These are phyloP conservation scores for Australoheros facetus DNA, from an alignment of 2,797 vertebrate species.

Conservation along the genomic window DNA sequence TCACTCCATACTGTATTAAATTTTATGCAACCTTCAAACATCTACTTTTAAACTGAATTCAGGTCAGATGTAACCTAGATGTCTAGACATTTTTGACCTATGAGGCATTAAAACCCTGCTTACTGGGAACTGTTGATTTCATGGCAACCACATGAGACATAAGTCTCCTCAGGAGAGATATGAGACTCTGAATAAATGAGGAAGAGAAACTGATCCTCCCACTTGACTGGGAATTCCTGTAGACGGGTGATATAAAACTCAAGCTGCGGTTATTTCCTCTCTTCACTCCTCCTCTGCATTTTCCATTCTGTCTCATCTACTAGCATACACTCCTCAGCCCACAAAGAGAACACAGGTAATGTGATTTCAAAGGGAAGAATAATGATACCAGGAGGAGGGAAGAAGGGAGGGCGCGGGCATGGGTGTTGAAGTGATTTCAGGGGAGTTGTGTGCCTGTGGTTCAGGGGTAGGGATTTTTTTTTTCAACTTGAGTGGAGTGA, in stretches of 20 bases:
- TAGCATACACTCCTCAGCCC: slow-evolving; percentile 17
- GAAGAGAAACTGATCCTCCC: slow-evolving; percentile 30
- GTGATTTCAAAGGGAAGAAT: slow-evolving; percentile 63
- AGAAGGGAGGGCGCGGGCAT: slow-evolving; percentile 8
- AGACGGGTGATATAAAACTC: slow-evolving; percentile 34
- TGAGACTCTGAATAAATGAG: not conserved
- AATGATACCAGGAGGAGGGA: slow-evolving; percentile 15
- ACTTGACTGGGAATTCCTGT: slow-evolving; percentile 30
- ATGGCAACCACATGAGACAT: not conserved
- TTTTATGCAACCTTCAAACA: not conserved
- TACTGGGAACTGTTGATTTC: slow-evolving; percentile 17
- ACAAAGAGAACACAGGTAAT: slow-evolving; percentile 63
- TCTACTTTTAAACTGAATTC: not conserved
- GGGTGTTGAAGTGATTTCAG: slow-evolving; percentile 30
- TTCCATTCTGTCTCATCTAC: slow-evolving; percentile 66
- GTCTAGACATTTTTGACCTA: not conserved
- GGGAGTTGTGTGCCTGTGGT: slow-evolving; percentile 18
- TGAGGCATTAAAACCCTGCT: not conserved
- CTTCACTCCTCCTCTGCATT: slow-evolving; percentile 45
- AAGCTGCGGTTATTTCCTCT: slow-evolving; percentile 27
- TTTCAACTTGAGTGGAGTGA: slow-evolving; percentile 39
- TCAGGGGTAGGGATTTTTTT: slow-evolving; percentile 17
- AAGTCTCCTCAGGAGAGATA: slow-evolving; percentile 19
- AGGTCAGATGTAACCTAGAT: not conserved
- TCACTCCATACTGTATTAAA: not conserved